A percentile compares a stretch with the other conserved stretches of the same genome.
phyloP scores from a whole-genome alignment of 2,888 invertebrate genomes.

The Limenitis arthemis region DNA sequence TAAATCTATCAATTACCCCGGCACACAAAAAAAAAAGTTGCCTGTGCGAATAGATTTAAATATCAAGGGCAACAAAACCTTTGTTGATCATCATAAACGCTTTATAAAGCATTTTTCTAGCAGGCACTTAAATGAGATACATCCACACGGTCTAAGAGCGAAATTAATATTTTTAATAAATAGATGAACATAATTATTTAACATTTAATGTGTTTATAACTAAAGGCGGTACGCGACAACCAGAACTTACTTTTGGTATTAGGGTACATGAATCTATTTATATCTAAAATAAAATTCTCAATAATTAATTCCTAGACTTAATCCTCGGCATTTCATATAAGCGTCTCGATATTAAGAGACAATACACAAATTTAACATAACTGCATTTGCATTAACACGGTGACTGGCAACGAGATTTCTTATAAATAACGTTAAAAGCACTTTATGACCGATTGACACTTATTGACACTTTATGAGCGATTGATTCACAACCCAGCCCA shows the following conservation, averaged over 20 bases:
- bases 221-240: slow-evolving; percentile 41
- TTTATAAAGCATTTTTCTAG: too few species aligned
- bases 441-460: background rate
- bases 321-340: slow-evolving; percentile 25
- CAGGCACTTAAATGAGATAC: background rate
- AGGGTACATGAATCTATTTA: slow-evolving; percentile 24
- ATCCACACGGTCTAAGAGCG: background rate
- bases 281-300: slow-evolving; percentile 21
- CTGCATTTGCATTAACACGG: background rate
- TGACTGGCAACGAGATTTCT: background rate
- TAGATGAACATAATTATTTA: slow-evolving; percentile 26
- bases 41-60: too few species aligned
- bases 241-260: slow-evolving; percentile 45
- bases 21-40: too few species aligned
- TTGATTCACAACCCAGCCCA: too few species aligned
- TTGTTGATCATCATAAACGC: too few species aligned
- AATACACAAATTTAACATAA: slow-evolving; percentile 3
- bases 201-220: slow-evolving; percentile 40
- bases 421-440: background rate
- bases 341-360: slow-evolving; percentile 7
- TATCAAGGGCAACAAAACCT: too few species aligned
- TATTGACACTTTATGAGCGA: too few species aligned
- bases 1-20: too few species aligned
- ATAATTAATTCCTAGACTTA: slow-evolving; percentile 18
- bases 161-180: background rate